Evolutionary conservation across 37 sponge, comb jelly and placozoan genomes (phyloP), one percentile per base, ranked within the genome.

Genomic region (Hexactinellida sp.): DNA sequence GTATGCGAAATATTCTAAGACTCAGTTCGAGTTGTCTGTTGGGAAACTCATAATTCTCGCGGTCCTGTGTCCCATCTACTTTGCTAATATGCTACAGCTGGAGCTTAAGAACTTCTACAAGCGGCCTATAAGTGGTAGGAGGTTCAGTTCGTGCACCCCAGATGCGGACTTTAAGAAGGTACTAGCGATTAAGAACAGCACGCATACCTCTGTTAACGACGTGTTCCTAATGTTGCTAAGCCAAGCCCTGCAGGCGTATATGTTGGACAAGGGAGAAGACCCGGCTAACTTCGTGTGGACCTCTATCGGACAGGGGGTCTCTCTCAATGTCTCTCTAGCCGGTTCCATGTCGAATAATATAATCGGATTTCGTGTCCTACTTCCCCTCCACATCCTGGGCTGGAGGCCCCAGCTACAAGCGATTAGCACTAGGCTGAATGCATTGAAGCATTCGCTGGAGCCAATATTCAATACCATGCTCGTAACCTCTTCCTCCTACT

Each of bases 301-400:
- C 1, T 63, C 76, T 32, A 3, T 63, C 13, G 76, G 1, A 7
- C 76, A 63, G 30, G 76, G 19, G 3, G 13, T 63, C 3, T 63
- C 76, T 63, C 30, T 63, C 19, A 63, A 63, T 63, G 76, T 63
- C 5, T 32, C 76, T 23, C 30, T 63, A n/a, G 30, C 28, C 13
- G 76, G 76, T 63, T 63, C 76, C 28, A 63, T 63, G 76, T 23
- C 76, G 32, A 63, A 63, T 28, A 63, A 63, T n/a, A 25, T 63
- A 25, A 23, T 63, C 3, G 76, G 32, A 7, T 3, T 63, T 63
- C 76, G 76, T 32, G 34, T 63, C 5, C 3, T 25, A 23, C 1
- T 63, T 63, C 76, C 76, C 13, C 32, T 63, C 25, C 76, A n/a
- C 25, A 25, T 63, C 3, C 13, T 63, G 30, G 32, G 13, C 76